These are phyloP conservation scores for Malacoctenus gilli DNA, from an alignment of 2,797 vertebrate species.

Conservation along the genomic window DNA sequence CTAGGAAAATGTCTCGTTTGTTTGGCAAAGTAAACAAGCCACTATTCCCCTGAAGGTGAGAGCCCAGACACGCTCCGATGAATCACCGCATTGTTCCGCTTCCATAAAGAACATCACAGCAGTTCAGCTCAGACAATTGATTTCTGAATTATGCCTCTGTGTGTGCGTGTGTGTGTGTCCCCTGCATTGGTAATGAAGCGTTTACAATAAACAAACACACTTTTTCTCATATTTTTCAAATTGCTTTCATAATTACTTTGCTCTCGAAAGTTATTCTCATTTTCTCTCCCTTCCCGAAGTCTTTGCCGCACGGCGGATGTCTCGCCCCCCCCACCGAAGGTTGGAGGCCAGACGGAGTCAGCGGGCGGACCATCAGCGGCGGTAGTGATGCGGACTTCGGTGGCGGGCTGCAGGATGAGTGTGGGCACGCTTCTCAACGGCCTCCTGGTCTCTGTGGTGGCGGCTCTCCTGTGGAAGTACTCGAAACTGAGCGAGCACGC, in stretches of 20 bases:
- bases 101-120: constrained; percentile 24
- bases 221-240: too few relatives aligned
- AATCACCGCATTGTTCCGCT: constrained; percentile 29
- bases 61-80: constrained; percentile 30
- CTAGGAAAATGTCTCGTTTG: constrained; percentile 54
- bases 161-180: too few relatives aligned
- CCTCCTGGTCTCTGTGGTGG: constrained; percentile 91
- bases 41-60: constrained; percentile 35
- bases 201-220: too few relatives aligned
- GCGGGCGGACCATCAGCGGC: constrained; percentile 66
- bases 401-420: constrained; percentile 88
- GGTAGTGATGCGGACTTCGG: constrained; percentile 78
- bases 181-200: too few relatives aligned
- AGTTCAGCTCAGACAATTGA: constrained; percentile 18
- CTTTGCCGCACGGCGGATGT: constrained; percentile 40
- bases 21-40: constrained; percentile 45
- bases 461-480: constrained; percentile 95
- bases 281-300: constrained; percentile 8
- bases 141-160: constrained; percentile 22
- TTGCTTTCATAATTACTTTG: neutral
- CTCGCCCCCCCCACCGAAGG: constrained; percentile 35
- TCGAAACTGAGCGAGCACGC: constrained; percentile 88
- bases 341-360: constrained; percentile 52
- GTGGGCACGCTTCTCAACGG: constrained; percentile 91
- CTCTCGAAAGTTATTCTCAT: constrained; percentile 18